phyloP scores from a whole-genome alignment of 2,113 vertebrate genomes.

The Cololabis saira region DNA sequence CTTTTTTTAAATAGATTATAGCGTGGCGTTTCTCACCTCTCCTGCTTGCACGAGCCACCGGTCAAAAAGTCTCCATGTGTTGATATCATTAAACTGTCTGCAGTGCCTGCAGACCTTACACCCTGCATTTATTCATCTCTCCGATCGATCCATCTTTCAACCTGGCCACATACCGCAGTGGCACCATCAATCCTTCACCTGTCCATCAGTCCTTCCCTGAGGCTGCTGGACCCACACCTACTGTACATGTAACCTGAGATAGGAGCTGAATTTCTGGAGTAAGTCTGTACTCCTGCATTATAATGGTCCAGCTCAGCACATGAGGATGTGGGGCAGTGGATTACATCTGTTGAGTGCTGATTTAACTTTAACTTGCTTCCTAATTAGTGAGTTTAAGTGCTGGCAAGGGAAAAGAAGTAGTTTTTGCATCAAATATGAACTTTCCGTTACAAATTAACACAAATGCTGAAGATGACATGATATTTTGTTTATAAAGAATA shows the following conservation, averaged over 20 bases:
- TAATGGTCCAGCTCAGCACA: too few species aligned
- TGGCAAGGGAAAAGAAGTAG: too few species aligned
- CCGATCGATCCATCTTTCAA: conserved; percentile 3
- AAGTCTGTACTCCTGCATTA: too few species aligned
- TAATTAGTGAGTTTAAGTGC: too few species aligned
- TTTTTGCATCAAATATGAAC: too few species aligned
- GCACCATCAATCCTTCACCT: conserved; percentile 17
- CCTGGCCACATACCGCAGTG: background rate
- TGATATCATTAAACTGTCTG: background rate
- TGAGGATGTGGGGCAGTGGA: too few species aligned
- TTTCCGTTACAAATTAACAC: too few species aligned
- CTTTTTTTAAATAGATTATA: too few species aligned
- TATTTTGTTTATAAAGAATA: too few species aligned
- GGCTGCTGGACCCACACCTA: background rate
- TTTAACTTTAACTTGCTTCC: too few species aligned
- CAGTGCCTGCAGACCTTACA: background rate
- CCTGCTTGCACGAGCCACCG: background rate
- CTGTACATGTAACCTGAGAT: background rate
- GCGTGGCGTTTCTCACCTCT: background rate
- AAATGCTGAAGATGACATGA: too few species aligned
- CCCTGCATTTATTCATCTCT: conserved; percentile 4
- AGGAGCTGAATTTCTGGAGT: background rate
- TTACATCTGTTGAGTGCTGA: too few species aligned
- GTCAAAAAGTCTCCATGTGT: background rate
- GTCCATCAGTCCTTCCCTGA: conserved; percentile 19